Conservation (phyloP, 2,113 vertebrate species). For the Sylvietta virens region DNA sequence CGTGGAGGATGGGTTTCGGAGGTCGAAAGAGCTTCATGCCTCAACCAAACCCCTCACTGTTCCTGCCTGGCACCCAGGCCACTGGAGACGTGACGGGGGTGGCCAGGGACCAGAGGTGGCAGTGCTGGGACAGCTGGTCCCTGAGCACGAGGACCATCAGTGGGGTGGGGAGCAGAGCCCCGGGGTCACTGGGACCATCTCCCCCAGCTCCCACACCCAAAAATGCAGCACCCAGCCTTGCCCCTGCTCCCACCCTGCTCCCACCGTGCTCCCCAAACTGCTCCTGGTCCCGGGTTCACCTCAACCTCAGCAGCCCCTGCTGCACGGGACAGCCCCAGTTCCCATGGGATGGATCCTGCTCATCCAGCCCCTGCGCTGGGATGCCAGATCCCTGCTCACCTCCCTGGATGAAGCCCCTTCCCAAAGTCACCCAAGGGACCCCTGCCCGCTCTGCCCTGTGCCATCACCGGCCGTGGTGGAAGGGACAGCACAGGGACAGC, state of each 20-base stretch:
- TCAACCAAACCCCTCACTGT: not conserved
- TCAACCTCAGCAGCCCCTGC: not conserved
- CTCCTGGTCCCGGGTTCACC: fast-evolving
- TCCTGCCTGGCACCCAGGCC: fast-evolving
- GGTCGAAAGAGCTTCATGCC: not conserved
- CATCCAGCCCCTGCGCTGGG: fast-evolving
- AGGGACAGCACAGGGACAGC: fast-evolving
- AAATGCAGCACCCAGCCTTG: not conserved
- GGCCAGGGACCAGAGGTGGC: not conserved
- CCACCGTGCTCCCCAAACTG: fast-evolving
- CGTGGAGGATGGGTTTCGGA: fast-evolving
- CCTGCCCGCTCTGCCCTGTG: not conserved
- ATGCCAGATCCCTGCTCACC: not conserved
- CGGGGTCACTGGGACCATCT: fast-evolving
- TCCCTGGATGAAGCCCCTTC: not conserved
- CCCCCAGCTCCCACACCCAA: not conserved
- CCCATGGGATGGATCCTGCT: not conserved
- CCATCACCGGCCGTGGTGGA: fast-evolving
- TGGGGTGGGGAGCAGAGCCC: not conserved
- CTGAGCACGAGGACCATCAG: fast-evolving
- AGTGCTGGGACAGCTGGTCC: fast-evolving
- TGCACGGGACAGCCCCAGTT: fast-evolving
- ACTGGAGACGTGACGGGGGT: fast-evolving
- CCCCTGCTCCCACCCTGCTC: not conserved
- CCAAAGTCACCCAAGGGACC: fast-evolving